These are phyloP conservation scores for Upupa epops DNA, from an alignment of 2,113 vertebrate genomes.

Conservation along the genomic window DNA sequence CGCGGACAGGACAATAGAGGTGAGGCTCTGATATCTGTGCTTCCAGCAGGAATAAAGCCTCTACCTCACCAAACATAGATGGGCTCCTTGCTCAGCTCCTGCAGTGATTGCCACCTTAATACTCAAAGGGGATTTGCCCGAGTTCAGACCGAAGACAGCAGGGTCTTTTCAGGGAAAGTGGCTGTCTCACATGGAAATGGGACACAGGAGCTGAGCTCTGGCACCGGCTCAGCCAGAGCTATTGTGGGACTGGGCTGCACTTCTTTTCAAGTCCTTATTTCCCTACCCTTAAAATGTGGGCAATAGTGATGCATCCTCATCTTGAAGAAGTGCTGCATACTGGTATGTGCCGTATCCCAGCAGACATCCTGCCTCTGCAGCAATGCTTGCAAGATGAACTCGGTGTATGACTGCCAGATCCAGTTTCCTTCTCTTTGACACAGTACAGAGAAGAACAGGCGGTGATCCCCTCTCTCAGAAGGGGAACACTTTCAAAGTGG, in stretches of 20 bases:
- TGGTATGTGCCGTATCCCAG: background rate
- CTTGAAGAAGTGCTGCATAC: background rate
- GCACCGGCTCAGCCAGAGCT: background rate
- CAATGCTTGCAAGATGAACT: accelerated
- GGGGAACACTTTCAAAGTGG: background rate
- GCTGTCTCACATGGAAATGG: accelerated
- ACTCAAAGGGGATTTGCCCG: background rate
- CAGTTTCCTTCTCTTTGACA: background rate
- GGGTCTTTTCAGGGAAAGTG: background rate
- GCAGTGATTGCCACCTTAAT: background rate
- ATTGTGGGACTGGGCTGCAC: no score
- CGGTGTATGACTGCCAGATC: background rate
- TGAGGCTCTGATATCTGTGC: no score
- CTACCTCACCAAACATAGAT: accelerated
- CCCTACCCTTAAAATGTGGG: accelerated
- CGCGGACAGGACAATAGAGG: no score
- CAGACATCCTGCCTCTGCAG: background rate
- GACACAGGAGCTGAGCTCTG: background rate
- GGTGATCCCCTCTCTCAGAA: background rate
- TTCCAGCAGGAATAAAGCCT: background rate
- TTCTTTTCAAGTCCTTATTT: background rate
- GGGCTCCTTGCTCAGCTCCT: background rate
- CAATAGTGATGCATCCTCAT: background rate
- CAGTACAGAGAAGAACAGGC: background rate
- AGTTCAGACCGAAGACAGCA: background rate